Percentiles rank a stretch among this genome's conserved stretches.
These are phyloP conservation scores for Pseudochirops corinnae DNA, from an alignment of 2,797 vertebrate genomes.

Conservation along the genomic window DNA sequence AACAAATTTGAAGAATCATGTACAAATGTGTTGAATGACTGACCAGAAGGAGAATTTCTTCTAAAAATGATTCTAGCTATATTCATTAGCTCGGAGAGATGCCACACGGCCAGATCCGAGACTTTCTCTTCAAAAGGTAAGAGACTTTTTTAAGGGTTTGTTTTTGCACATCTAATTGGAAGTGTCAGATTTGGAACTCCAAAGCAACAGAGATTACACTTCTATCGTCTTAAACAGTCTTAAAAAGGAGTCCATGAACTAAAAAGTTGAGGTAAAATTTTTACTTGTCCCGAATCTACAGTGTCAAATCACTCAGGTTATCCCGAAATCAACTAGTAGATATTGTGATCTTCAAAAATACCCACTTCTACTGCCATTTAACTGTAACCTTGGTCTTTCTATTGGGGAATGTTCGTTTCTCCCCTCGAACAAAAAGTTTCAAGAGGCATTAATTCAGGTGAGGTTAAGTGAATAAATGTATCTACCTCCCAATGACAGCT, in stretches of 20 bases:
- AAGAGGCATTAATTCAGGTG: conserved; percentile 8
- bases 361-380: not conserved
- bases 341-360: not conserved
- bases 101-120: conserved; percentile 6
- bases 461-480: not conserved
- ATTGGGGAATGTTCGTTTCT: not conserved
- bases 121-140: conserved; percentile 43
- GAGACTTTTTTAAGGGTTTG: not conserved
- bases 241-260: conserved; percentile 62
- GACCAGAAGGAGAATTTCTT: conserved; percentile 1
- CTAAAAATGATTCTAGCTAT: conserved; percentile 11
- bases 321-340: conserved; percentile 41
- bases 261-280: conserved; percentile 61
- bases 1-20: conserved; percentile 44
- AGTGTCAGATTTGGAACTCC: conserved; percentile 69
- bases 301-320: conserved; percentile 12
- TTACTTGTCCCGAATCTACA: conserved; percentile 37
- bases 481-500: not conserved
- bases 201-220: conserved; percentile 56
- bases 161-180: conserved; percentile 40
- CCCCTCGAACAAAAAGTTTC: conserved; percentile 40
- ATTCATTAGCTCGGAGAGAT: not conserved
- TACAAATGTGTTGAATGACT: not conserved
- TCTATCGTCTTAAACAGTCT: conserved; percentile 45
- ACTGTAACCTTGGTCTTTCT: not conserved